Evolutionary conservation across 2,113 vertebrate species (phyloP), one percentile per base, ranked within the genome.

Genomic region (Vulpes lagopus): DNA sequence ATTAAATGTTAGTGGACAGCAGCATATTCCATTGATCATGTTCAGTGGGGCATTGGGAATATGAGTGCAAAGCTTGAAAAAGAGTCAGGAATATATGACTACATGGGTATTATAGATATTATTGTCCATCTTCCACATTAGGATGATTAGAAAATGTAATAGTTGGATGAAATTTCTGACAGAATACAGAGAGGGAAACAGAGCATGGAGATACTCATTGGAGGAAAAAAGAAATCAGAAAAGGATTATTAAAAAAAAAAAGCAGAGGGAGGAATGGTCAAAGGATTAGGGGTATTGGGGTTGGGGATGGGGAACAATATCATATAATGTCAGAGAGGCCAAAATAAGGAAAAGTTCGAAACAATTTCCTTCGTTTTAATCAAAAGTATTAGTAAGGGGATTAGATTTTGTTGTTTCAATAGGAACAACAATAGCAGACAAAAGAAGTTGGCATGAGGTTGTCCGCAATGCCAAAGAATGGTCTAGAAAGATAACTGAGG

Each of bases 231-330:
- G 1, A 81, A 96, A 59, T 1, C 22, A 73, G 15, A 62, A 96
- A 60, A 57, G 4, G 32, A 32, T 62, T 89, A 19, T 64, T 78
- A n/a, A 74, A 22, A 49, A 65, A 49, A 65, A 59, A 49, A 8
- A 74, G 8, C 43, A 73, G 14, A 91, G 38, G 16, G 51, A 67
- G 55, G 1, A 60, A 1, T 78, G 59, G 38, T 53, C 14, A 38
- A 49, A 38, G 55, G 38, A 43, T 30, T 74, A 11, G 20, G 2
- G 2, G 5, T 43, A 43, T 43, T 43, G 43, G 43, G 43, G 43
- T 5, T 1, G 4, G 0, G 43, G 2, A 2, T 4, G 57, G 15
- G 43, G 43, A 30, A 23, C 11, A 62, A n/a, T 20, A 25, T 71
- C 27, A 20, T 43, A 9, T 17, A 64, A 59, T 71, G 59, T n/a